These are phyloP conservation scores for Lagopus leucura DNA, from an alignment of 2,113 vertebrate species.

Conservation along the genomic window DNA sequence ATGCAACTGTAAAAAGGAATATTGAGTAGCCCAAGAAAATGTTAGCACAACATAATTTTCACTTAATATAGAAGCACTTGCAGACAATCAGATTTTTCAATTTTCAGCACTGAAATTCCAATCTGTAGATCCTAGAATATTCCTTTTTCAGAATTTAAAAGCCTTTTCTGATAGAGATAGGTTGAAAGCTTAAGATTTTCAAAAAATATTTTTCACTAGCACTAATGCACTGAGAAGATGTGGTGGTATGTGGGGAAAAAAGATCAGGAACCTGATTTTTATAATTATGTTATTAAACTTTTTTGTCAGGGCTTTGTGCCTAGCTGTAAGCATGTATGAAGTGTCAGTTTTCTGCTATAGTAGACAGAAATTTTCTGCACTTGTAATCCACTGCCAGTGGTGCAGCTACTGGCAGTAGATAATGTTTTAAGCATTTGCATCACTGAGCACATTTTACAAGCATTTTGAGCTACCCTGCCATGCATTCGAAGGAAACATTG, in stretches of 20 bases:
- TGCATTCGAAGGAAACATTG: constrained; percentile 53
- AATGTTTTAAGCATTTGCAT: constrained; percentile 69
- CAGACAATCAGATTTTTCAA: not conserved
- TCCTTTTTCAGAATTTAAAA: not conserved
- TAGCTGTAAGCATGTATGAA: constrained; percentile 30
- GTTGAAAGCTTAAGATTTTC: not conserved
- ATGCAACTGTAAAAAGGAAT: not conserved
- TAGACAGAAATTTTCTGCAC: constrained; percentile 59
- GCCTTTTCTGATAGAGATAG: not conserved
- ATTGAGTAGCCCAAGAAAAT: not conserved
- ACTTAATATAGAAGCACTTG: not conserved
- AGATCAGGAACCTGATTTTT: constrained; percentile 6
- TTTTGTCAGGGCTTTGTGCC: constrained; percentile 28
- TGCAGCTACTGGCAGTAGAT: constrained; percentile 65
- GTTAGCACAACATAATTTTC: not conserved
- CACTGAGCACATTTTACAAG: constrained; percentile 71
- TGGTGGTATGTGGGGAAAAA: not conserved
- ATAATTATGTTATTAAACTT: constrained; percentile 17
- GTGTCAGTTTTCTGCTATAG: constrained; percentile 70
- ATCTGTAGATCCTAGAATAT: not conserved
- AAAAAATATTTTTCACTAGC: not conserved
- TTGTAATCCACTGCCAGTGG: constrained; percentile 63
- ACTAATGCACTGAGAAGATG: not conserved
- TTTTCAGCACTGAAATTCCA: not conserved
- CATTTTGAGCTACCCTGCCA: constrained; percentile 55